Evolutionary conservation across 2,113 vertebrate genomes (phyloP), one percentile per base, ranked within the genome.

Genomic region (Amphilophus citrinellus): DNA sequence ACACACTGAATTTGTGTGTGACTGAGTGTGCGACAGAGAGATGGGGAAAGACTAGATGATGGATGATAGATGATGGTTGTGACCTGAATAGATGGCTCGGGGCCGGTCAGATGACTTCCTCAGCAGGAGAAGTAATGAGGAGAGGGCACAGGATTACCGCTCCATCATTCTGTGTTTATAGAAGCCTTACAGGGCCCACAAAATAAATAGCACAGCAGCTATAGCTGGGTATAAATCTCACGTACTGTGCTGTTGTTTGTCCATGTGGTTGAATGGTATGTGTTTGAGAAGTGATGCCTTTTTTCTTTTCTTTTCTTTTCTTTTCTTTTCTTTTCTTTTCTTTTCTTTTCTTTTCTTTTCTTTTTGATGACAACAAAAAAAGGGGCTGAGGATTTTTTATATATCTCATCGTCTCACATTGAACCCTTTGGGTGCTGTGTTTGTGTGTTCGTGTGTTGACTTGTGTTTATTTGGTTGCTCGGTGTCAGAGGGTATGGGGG

Each of bases 1-100:
- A 84, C 88, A 89, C 76, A 59, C 79, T 79, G 83, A 73, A 81
- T 86, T 80, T 78, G 78, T 37, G 71, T 66, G 77, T 71, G 44
- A 76, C 84, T 86, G 81, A 90, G 82, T 86, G 84, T 73, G 75
- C 76, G 82, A 75, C 7, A 8, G 80, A 87, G 79, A 53, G 80
- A 87, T 75, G 73, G 79, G 76, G 39, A 76, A 76, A 80, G 61
- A 80, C 59, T 71, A 11, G 63, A 85, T 90, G 91, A 92, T 92
- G 86, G 90, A 93, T 95, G 86, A 88, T 89, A 83, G 86, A 92
- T 92, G 90, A 95, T 90, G 88, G 85, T 84, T 88, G 85, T 93
- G 93, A 91, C 94, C 92, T 91, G 84, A 91, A 93, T 93, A 89
- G 79, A 92, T 91, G 85, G 87, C 92, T 88, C 39, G 0, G 56